These are phyloP conservation scores for Pelmatolapia mariae DNA, from an alignment of 2,113 vertebrate species.

Conservation along the genomic window DNA sequence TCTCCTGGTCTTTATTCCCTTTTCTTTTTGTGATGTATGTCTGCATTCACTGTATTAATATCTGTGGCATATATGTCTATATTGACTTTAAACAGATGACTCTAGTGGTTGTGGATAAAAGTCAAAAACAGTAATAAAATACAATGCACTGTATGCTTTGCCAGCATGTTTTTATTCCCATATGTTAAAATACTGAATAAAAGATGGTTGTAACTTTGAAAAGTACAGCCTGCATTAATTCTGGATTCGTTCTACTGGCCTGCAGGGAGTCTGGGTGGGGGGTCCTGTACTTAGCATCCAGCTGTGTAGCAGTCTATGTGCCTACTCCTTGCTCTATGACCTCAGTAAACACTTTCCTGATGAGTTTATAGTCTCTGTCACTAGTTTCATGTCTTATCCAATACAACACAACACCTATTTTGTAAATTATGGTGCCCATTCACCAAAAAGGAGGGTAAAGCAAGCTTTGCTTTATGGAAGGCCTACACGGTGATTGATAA, in stretches of 20 bases:
- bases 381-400: neutral
- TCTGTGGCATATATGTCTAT: rapidly evolving
- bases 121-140: neutral
- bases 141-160: neutral
- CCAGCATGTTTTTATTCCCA: neutral
- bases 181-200: neutral
- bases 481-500: neutral
- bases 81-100: neutral
- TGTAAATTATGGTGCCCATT: neutral
- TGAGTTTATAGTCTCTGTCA: neutral
- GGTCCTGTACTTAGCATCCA: neutral
- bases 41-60: neutral
- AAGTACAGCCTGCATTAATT: neutral
- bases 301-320: neutral
- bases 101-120: neutral
- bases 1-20: neutral
- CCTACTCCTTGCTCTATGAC: neutral
- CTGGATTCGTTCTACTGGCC: neutral
- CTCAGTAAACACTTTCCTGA: neutral
- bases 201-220: neutral
- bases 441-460: neutral
- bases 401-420: neutral
- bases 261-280: neutral
- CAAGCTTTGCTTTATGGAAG: neutral
- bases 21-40: neutral